A percentile compares a stretch with the other conserved stretches of the same genome.
Evolutionary conservation across 1,140 invertebrate species (phyloP).

Genomic region (Diploscapter pachys): DNA sequence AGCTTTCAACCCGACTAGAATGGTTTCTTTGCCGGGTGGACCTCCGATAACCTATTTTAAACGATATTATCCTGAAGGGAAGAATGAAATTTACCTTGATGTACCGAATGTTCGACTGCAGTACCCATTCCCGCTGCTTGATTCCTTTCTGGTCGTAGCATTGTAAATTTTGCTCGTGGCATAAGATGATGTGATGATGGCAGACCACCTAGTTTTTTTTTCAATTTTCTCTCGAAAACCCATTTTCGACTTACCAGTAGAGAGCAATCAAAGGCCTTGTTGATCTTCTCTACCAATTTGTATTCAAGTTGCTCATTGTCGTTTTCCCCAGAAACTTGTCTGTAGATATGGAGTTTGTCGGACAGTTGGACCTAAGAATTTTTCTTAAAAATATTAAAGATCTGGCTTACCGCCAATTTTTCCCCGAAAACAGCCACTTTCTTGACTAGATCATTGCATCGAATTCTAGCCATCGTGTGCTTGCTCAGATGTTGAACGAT

Average conservation of each 20-base stretch:
- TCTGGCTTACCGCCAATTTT: slow-evolving; percentile 74
- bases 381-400: slow-evolving; percentile 31
- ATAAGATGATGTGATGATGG: slow-evolving; percentile 50
- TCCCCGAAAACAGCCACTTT: slow-evolving; percentile 96
- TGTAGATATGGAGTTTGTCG: slow-evolving; percentile 87
- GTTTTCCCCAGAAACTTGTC: slow-evolving; percentile 63
- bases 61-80: no score
- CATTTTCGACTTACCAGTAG: slow-evolving; percentile 69
- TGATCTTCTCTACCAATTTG: slow-evolving; percentile 84
- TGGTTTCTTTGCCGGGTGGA: slow-evolving; percentile 75
- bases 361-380: slow-evolving; percentile 77
- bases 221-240: background rate
- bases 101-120: slow-evolving; percentile 83
- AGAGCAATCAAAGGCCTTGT: slow-evolving; percentile 85
- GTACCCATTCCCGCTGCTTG: slow-evolving; percentile 81
- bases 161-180: slow-evolving; percentile 75
- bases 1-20: slow-evolving; percentile 83
- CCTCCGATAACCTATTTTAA: slow-evolving; percentile 65
- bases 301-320: slow-evolving; percentile 80
- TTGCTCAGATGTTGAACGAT: slow-evolving; percentile 93
- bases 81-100: slow-evolving; percentile 68
- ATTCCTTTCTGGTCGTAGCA: slow-evolving; percentile 77
- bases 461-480: slow-evolving; percentile 86
- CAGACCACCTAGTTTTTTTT: slow-evolving; percentile 38
- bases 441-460: slow-evolving; percentile 91